Base-by-base conservation (phyloP, 1,140 invertebrate species). In the Drosophila rufa region DNA sequence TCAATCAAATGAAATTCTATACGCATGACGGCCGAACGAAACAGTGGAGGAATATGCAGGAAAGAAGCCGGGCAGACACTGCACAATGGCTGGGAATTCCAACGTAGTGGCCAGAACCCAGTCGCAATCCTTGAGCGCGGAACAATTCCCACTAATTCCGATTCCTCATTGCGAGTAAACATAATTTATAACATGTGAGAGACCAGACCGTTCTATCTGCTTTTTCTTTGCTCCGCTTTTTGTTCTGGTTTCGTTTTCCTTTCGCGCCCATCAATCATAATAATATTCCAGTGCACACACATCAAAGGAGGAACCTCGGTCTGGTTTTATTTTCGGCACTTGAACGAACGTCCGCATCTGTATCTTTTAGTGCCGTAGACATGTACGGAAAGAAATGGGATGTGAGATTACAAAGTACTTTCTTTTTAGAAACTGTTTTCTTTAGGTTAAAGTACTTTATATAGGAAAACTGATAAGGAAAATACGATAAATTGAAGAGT, bases 1-100 rank as follows among this genome's bases (percentile, higher is more conserved):
- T 89, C 85, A 89, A 89, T 89, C 85, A 89, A 89, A 89, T 74
- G 85, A 89, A 89, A 89, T 90, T 90, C 85, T 90, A 89, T 85
- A 84, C 85, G 85, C 85, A 89, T 90, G 85, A 82, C 75, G 64
- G 42, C 68, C 65, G 43, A 66, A 67, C 79, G 70, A 55, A 57
- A 58, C 60, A 76, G 33, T 64, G 56, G 25, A 64, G 57, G 58
- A 40, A 64, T 50, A 47, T 27, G 22, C 50, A 66, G 22, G 22
- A 71, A 69, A 59, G 36, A 27, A 70, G 66, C 36, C 51, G 33
- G 47, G 22, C 12, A 27, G 19, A 42, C 47, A 47, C 56, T 67
- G 57, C 65, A 79, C 79, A 48, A 64, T 56, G 45, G 40, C 43
- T 43, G 48, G 15, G 15, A 30, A n/a, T 30, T 27, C 2, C 9